Percentiles rank a stretch among this genome's conserved stretches.
phyloP scores from a whole-genome alignment of 2,797 vertebrate species.

The Amazona ochrocephala region DNA sequence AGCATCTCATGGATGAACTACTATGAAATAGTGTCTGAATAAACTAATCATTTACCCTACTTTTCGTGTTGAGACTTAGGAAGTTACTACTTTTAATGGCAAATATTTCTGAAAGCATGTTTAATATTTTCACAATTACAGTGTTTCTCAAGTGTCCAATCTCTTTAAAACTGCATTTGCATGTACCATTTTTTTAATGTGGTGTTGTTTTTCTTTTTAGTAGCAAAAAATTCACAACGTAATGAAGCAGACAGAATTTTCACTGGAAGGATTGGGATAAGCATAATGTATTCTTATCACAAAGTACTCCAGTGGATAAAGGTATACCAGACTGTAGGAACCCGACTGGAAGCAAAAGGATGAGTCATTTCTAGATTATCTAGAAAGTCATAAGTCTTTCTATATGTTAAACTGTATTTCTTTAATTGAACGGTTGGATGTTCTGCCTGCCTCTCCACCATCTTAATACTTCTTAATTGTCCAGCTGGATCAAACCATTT shows the following conservation, averaged over 20 bases:
- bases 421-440: background rate
- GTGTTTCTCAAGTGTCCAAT: background rate
- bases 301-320: constrained; percentile 88
- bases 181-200: background rate
- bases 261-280: constrained; percentile 90
- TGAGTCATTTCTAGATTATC: background rate
- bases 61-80: background rate
- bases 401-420: background rate
- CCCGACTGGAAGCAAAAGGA: background rate
- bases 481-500: background rate
- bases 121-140: background rate
- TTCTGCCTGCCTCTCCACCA: background rate
- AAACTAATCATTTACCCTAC: background rate
- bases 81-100: background rate
- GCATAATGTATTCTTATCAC: constrained; percentile 87
- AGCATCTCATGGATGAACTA: background rate
- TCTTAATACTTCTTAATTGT: background rate
- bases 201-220: constrained; percentile 61
- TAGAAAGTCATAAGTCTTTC: background rate
- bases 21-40: background rate
- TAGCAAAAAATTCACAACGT: constrained; percentile 70
- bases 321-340: constrained; percentile 76
- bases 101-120: background rate
- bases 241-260: constrained; percentile 76
- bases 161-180: background rate